These are phyloP conservation scores for Brenthis hecate DNA, from an alignment of 2,888 invertebrate species.

Conservation along the genomic window DNA sequence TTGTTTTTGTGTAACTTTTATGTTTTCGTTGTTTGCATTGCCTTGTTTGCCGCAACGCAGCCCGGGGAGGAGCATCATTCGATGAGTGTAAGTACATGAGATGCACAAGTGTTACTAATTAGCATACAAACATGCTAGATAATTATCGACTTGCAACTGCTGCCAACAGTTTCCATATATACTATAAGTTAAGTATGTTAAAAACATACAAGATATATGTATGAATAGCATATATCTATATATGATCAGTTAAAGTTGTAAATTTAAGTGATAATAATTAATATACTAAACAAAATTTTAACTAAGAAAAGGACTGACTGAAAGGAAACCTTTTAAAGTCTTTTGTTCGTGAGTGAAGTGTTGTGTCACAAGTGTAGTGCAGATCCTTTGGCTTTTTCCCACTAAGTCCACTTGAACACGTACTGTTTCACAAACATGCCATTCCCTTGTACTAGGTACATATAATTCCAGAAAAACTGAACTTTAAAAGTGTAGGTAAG, in stretches of 20 bases:
- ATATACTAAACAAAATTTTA: background rate
- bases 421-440: constrained; percentile 15
- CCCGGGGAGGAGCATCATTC: constrained; percentile 87
- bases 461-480: too few species aligned
- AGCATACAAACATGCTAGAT: background rate
- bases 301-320: background rate
- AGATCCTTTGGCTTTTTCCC: constrained; percentile 12
- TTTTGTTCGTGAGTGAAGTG: constrained; percentile 7
- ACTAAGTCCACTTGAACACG: constrained; percentile 27
- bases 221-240: background rate
- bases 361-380: constrained; percentile 2
- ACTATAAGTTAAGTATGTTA: background rate
- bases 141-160: background rate
- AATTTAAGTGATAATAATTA: too few species aligned
- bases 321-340: constrained; percentile 3
- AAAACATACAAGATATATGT: background rate
- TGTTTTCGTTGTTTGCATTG: constrained; percentile 73
- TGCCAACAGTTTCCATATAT: too few species aligned
- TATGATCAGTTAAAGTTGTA: background rate
- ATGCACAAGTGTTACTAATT: background rate
- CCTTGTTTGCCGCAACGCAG: constrained; percentile 75
- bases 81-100: constrained; percentile 85
- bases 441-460: too few species aligned
- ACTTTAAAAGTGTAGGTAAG: too few species aligned
- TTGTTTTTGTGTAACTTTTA: constrained; percentile 70